Percentiles rank a stretch among this genome's conserved stretches.
These are phyloP conservation scores for Epizoanthus scotinus DNA, from an alignment of 92 coral and sea anemone genomes.

Conservation along the genomic window DNA sequence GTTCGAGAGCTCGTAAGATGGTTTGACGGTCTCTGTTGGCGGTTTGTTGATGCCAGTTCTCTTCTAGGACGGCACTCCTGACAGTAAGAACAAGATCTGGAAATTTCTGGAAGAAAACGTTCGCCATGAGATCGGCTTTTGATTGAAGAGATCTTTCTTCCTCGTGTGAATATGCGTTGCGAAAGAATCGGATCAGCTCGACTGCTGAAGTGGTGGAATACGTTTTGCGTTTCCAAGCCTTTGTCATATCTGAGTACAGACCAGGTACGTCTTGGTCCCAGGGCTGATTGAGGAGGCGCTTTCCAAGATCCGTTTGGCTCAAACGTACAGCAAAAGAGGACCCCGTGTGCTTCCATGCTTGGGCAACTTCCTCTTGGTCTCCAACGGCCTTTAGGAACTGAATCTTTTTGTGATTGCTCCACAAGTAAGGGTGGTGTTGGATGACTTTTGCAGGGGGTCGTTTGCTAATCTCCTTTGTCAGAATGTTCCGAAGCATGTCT, in stretches of 20 bases:
- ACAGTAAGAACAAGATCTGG: too few species aligned
- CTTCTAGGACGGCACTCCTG: too few species aligned
- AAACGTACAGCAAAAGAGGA: background rate
- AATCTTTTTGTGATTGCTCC: slow-evolving; percentile 62
- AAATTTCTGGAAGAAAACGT: slow-evolving; percentile 16
- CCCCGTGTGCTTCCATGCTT: background rate
- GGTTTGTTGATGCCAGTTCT: too few species aligned
- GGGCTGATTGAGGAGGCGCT: too few species aligned
- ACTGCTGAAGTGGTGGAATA: slow-evolving; percentile 42
- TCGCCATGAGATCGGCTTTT: slow-evolving; percentile 26
- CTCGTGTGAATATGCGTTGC: slow-evolving; percentile 65
- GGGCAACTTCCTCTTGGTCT: slow-evolving; percentile 40
- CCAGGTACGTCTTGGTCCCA: too few species aligned
- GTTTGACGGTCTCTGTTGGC: too few species aligned
- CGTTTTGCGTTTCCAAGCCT: too few species aligned
- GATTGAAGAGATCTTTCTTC: slow-evolving; percentile 48
- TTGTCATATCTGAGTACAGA: too few species aligned
- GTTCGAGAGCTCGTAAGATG: too few species aligned
- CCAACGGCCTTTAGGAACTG: slow-evolving; percentile 62
- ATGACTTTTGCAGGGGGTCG: slow-evolving; percentile 43
- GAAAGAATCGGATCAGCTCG: slow-evolving; percentile 58
- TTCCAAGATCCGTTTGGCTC: too few species aligned
- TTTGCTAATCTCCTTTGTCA: slow-evolving; percentile 16
- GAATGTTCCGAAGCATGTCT: slow-evolving; percentile 37
- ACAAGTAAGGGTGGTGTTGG: slow-evolving; percentile 50